Evolutionary conservation across 2,888 invertebrate species (phyloP), one percentile per base, ranked within the genome.

Genomic region (Cephus runcator): DNA sequence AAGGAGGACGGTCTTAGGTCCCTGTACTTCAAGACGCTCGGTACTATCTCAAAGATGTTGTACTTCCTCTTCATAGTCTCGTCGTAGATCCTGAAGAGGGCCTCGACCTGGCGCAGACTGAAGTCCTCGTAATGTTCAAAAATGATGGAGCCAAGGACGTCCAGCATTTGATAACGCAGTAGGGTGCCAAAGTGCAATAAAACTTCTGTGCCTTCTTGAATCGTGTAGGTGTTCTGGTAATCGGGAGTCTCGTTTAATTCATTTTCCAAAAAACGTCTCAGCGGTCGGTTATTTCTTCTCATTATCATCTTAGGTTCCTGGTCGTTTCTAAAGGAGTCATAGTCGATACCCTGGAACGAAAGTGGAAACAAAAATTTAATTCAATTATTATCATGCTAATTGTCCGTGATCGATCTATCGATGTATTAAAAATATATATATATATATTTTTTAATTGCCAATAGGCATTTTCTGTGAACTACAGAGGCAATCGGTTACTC

Each of bases 51-150:
- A 75, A 86, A 86, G 23, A 87, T 81, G 33, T 85, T 81, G 79
- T 85, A 87, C 34, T 80, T 83, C 35, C 85, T 79, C 31, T 84
- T 81, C 23, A 87, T 73, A 0, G 85, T 86, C 56, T 84, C 84
- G 11, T 77, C 80, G 69, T 87, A 83, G 1, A 87, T 78, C 35
- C 76, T 79, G 78, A 82, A 83, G 4, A 87, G 78, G 0, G 84
- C 82, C 68, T 85, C 81, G 75, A 85, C 81, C 77, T 87, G 83
- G 40, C 30, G 69, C n/a, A 83, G 79, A 9, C 78, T 78, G 69
- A 85, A 85, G 69, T 87, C 85, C 33, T 87, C 87, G 77, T 87
- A 87, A 69, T 82, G 79, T n/a, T 86, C 83, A 81, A 86, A 87
- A 12, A 87, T 81, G 15, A 87, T 82, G 11, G 79, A 77, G 3